Evolutionary conservation across 2,113 vertebrate species (phyloP).

Genomic region (Callorhinus ursinus): DNA sequence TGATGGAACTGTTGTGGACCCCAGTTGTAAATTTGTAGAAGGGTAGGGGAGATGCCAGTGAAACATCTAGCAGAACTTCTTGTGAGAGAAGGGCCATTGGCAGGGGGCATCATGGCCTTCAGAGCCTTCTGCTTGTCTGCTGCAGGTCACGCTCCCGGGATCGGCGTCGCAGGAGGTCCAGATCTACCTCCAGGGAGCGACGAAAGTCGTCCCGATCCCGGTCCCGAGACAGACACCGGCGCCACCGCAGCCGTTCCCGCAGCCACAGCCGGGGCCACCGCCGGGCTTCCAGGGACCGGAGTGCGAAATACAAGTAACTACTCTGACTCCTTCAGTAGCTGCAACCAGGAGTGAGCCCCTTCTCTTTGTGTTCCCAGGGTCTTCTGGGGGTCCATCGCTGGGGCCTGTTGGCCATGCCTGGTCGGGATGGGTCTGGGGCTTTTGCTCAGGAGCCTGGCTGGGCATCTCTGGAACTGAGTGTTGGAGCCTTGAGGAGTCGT

Average conservation of each 20-base stretch:
- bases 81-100: fast-evolving
- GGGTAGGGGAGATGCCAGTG: neutral
- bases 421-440: neutral
- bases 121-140: neutral
- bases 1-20: neutral
- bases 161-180: slow-evolving; percentile 89
- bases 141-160: slow-evolving; percentile 94
- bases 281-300: slow-evolving; percentile 91
- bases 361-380: slow-evolving; percentile 49
- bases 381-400: neutral
- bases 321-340: slow-evolving; percentile 47
- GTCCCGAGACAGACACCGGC: slow-evolving; percentile 91
- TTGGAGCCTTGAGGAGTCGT: neutral
- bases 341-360: slow-evolving; percentile 55
- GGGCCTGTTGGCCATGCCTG: neutral
- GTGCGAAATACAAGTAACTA: slow-evolving; percentile 94
- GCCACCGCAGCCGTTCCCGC: slow-evolving; percentile 93
- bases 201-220: slow-evolving; percentile 90
- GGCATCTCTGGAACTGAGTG: neutral
- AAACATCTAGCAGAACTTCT: neutral
- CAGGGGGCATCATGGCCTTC: neutral
- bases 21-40: neutral
- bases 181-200: slow-evolving; percentile 90
- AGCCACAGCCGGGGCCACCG: slow-evolving; percentile 93
- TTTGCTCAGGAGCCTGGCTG: neutral